These are phyloP conservation scores for Brachionus sp. DNA, from an alignment of 1,140 invertebrate genomes.

Conservation along the genomic window DNA sequence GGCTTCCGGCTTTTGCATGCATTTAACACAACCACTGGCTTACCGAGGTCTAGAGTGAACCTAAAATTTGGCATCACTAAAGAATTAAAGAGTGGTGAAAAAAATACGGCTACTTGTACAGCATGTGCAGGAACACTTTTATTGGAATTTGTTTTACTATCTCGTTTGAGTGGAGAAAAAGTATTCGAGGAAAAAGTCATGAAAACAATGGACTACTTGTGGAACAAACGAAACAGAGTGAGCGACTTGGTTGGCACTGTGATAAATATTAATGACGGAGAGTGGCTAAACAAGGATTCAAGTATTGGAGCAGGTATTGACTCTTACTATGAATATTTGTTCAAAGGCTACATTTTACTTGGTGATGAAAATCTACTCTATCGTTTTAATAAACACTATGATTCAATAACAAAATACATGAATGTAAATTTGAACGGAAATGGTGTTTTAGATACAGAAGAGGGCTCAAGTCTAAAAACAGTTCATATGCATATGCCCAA, in stretches of 20 bases:
- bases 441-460: constrained; percentile 54
- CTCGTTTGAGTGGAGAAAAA: constrained; percentile 81
- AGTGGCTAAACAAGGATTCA: constrained; percentile 86
- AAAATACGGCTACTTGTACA: constrained; percentile 77
- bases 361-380: constrained; percentile 79
- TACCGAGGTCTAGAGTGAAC: constrained; percentile 82
- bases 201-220: constrained; percentile 91
- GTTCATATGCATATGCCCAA: constrained; percentile 96
- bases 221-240: constrained; percentile 84
- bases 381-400: constrained; percentile 88
- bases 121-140: constrained; percentile 98
- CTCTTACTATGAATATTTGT: constrained; percentile 95
- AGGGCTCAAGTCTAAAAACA: constrained; percentile 88
- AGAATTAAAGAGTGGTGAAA: constrained; percentile 45
- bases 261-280: constrained; percentile 78
- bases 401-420: constrained; percentile 70
- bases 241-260: constrained; percentile 62
- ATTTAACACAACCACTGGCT: constrained; percentile 95
- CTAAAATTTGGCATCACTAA: constrained; percentile 43
- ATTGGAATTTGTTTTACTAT: constrained; percentile 90
- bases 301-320: constrained; percentile 98
- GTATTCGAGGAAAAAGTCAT: constrained; percentile 79
- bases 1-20: constrained; percentile 86
- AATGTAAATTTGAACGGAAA: neutral
- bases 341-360: constrained; percentile 76